These are phyloP conservation scores for Sylvilagus bachmani DNA, from an alignment of 2,113 vertebrate species.

Conservation along the genomic window DNA sequence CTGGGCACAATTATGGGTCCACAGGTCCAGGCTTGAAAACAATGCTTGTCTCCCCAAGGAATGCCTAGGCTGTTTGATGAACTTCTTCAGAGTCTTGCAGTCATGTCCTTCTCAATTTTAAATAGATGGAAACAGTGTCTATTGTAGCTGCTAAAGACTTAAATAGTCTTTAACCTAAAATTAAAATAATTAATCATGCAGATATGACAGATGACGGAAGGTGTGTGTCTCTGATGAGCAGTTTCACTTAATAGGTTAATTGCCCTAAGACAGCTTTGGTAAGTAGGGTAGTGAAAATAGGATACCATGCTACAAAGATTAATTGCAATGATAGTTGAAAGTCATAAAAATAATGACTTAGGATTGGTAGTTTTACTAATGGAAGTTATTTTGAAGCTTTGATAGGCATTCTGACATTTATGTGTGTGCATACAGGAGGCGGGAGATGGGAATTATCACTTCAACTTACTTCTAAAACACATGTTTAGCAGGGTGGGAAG, in stretches of 20 bases:
- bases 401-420: not conserved
- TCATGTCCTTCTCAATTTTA: constrained; percentile 25
- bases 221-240: constrained; percentile 59
- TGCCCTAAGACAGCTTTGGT: constrained; percentile 57
- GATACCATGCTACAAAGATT: constrained; percentile 19
- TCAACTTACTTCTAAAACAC: not conserved
- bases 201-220: constrained; percentile 48
- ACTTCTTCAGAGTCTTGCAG: not conserved
- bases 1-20: not conserved
- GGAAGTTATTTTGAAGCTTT: not conserved
- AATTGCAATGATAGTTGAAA: constrained; percentile 55
- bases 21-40: not conserved
- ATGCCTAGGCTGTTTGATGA: not conserved
- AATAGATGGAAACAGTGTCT: constrained; percentile 30
- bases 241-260: constrained; percentile 69
- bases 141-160: constrained; percentile 38
- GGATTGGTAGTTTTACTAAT: not conserved
- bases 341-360: constrained; percentile 52
- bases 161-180: constrained; percentile 62
- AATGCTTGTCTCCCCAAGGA: not conserved
- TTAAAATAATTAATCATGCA: constrained; percentile 56
- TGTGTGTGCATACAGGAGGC: not conserved
- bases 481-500: too few species aligned
- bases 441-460: not conserved
- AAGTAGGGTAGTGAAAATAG: constrained; percentile 65